Base-by-base conservation (phyloP, 2,797 vertebrate genomes). In the Sebastes steindachneri region DNA sequence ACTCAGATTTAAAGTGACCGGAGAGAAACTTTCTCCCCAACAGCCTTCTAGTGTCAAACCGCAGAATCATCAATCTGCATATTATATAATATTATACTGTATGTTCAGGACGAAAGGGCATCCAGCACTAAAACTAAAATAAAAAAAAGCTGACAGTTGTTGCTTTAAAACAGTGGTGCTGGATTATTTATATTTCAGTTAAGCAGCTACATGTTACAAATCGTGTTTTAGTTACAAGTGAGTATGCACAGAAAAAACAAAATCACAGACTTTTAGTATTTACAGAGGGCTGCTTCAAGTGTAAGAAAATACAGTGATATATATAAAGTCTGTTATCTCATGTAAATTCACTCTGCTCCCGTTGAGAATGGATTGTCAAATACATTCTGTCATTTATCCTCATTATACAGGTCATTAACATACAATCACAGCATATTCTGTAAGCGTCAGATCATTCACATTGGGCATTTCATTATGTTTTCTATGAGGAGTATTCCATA, bases 221-320 rank as follows among this genome's bases (percentile, higher is more conserved):
- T 53, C 21, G 62, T 74, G 4, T 82, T 81, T 81, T 54, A 79
- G 77, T 91, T 81, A 81, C 74, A 86, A 51, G 77, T 83, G 82
- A 68, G 59, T 67, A 78, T 87, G 77, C 68, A 83, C 35, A 79
- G 37, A 82, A 76, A 76, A 59, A 80, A 41, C 66, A 82, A 76
- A 69, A 55, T 26, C 14, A 82, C 9, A 82, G 72, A 80, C 31
- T 79, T 69, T 79, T 69, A 21, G 33, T 79, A 85, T 88, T 81
- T 80, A 87, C 77, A 91, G 80, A 78, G n/a, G 55, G 81, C 35
- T 67, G 71, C 64, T 83, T 87, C 25, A 83, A 83, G 91, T 87
- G 87, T 93, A 90, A 88, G 87, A 94, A 93, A 93, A 93, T 89
- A 94, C 86, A 90, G 83, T 89, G 87, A 88, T 9, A 55, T 53